Evolutionary conservation across 2,113 vertebrate genomes (phyloP).

Genomic region (Penelope pileata): DNA sequence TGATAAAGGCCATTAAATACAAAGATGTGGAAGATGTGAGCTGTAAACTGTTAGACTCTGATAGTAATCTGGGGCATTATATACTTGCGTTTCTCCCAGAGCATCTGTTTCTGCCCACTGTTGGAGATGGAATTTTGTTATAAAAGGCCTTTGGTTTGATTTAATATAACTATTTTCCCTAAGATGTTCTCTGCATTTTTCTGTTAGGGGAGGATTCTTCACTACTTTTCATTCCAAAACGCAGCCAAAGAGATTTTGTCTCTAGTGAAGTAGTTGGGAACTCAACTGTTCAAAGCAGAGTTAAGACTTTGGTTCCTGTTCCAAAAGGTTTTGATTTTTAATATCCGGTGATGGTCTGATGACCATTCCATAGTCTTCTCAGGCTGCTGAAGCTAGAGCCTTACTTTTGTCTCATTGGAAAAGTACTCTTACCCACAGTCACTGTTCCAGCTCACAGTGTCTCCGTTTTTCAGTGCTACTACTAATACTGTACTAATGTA

Average conservation of each 20-base stretch:
- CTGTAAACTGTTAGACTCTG: neutral
- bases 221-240: neutral
- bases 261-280: neutral
- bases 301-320: neutral
- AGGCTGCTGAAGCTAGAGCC: neutral
- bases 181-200: neutral
- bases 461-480: neutral
- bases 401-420: neutral
- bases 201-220: neutral
- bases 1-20: neutral
- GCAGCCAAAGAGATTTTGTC: neutral
- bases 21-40: neutral
- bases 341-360: neutral
- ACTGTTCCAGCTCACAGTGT: neutral
- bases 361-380: neutral
- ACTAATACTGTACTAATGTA: neutral
- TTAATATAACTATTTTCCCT: neutral
- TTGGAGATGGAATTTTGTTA: neutral
- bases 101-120: neutral
- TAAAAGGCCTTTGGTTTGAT: neutral
- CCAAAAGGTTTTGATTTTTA: neutral
- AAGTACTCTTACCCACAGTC: neutral
- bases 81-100: neutral
- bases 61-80: neutral
- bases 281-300: neutral